Conservation (phyloP, 2,113 vertebrate species). For the Cranoglanis bouderius region DNA sequence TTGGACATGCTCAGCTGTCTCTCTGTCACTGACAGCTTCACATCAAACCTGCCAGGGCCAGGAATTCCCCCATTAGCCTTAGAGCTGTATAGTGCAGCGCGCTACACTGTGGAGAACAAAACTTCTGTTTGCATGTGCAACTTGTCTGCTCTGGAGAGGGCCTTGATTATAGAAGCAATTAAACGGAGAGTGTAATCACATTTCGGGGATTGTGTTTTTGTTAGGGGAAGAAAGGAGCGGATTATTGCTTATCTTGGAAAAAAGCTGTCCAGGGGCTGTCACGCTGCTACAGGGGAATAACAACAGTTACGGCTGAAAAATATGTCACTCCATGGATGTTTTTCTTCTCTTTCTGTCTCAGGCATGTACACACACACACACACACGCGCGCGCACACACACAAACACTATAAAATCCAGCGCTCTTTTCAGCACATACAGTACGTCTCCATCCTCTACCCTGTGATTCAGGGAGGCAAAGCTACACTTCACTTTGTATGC, state of each 20-base stretch:
- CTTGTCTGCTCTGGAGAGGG: constrained; percentile 25
- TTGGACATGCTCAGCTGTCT: constrained; percentile 71
- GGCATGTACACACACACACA: constrained; percentile 13
- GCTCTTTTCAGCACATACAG: constrained; percentile 33
- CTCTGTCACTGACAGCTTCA: constrained; percentile 74
- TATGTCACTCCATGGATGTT: constrained; percentile 41
- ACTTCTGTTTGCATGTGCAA: constrained; percentile 50
- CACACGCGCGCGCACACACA: constrained; percentile 16
- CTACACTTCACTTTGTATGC: constrained; percentile 90
- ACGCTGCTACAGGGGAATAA: constrained; percentile 32
- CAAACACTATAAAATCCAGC: constrained; percentile 19
- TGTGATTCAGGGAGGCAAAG: constrained; percentile 70
- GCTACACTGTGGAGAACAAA: constrained; percentile 42
- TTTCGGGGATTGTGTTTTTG: constrained; percentile 39
- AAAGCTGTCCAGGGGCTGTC: constrained; percentile 33
- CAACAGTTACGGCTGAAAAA: constrained; percentile 43
- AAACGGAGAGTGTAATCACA: constrained; percentile 42
- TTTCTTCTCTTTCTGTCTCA: constrained; percentile 43
- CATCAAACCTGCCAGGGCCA: constrained; percentile 67
- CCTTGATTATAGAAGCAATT: constrained; percentile 54
- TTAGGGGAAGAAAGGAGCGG: constrained; percentile 25
- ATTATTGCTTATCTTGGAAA: constrained; percentile 37
- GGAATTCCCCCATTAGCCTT: constrained; percentile 56
- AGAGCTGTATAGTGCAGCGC: constrained; percentile 60
- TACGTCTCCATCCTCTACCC: constrained; percentile 71